These are phyloP conservation scores for Allolobophora icterica DNA, from an alignment of 2,888 invertebrate genomes.

Conservation along the genomic window DNA sequence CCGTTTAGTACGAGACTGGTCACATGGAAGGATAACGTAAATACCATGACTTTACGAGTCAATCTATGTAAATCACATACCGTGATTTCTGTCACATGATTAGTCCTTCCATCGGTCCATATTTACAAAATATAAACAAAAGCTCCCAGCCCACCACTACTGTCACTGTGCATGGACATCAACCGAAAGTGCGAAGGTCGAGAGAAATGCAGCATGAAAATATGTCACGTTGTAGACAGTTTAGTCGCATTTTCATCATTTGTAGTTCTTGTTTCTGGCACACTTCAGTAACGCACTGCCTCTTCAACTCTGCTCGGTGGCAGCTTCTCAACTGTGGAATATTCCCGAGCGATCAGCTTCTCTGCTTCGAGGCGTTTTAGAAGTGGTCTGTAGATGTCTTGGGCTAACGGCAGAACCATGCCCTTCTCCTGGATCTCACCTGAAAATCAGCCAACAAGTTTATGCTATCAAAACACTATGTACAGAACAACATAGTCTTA, in stretches of 20 bases:
- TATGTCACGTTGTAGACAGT: background rate
- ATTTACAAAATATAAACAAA: background rate
- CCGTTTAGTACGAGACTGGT: background rate
- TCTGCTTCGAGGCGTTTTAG: slow-evolving; percentile 84
- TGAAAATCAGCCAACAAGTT: slow-evolving; percentile 60
- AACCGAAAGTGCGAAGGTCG: background rate
- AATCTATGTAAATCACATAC: background rate
- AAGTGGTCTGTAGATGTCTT: slow-evolving; percentile 88
- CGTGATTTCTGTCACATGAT: background rate
- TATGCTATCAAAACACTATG: background rate
- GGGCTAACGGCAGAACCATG: slow-evolving; percentile 86
- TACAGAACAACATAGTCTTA: background rate
- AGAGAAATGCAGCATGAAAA: background rate
- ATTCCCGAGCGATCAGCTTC: slow-evolving; percentile 71
- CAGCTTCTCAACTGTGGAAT: slow-evolving; percentile 35
- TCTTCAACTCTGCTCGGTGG: slow-evolving; percentile 7
- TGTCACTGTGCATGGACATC: background rate
- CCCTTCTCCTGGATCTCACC: slow-evolving; percentile 96
- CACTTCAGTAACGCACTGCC: slow-evolving; percentile 22
- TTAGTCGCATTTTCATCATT: background rate
- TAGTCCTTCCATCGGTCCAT: background rate
- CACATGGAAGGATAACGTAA: background rate
- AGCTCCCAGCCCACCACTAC: background rate
- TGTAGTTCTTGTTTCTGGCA: background rate
- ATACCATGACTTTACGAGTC: background rate